These are phyloP conservation scores for Drosophila borborema DNA, from an alignment of 2,888 invertebrate genomes.

Conservation along the genomic window DNA sequence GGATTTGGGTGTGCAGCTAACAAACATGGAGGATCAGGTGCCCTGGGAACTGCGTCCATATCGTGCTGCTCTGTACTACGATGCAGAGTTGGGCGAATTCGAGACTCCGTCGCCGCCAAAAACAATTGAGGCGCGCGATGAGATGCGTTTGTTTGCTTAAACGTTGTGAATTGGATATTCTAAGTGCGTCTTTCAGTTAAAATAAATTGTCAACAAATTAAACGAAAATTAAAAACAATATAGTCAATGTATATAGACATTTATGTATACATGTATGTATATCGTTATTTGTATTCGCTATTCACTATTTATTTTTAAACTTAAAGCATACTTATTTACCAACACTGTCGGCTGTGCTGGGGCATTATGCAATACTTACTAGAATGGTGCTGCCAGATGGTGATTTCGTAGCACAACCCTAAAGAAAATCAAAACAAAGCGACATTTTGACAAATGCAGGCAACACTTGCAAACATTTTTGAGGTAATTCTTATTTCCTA, in stretches of 20 bases:
- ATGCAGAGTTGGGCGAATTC: conserved; percentile 91
- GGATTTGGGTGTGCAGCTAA: conserved; percentile 93
- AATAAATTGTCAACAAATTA: conserved; percentile 55
- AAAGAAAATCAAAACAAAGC: conserved; percentile 57
- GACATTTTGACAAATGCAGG: conserved; percentile 58
- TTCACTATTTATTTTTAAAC: conserved; percentile 1
- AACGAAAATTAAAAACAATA: conserved; percentile 8
- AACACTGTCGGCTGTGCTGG: conserved; percentile 26
- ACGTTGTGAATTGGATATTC: conserved; percentile 47
- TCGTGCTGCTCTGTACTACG: conserved; percentile 90
- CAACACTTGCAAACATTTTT: conserved; percentile 59
- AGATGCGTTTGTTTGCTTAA: conserved; percentile 77
- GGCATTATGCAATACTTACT: conserved; percentile 47
- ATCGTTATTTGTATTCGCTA: background rate
- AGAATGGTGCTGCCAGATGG: conserved; percentile 40
- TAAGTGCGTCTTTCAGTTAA: conserved; percentile 54
- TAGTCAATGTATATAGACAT: background rate
- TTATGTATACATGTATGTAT: background rate
- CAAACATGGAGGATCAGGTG: conserved; percentile 91
- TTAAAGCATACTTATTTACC: background rate
- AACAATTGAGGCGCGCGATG: conserved; percentile 76
- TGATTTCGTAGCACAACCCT: conserved; percentile 40
- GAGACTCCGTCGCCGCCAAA: conserved; percentile 87
- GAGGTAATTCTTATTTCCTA: conserved; percentile 64
- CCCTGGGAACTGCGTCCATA: conserved; percentile 92